Evolutionary conservation across 2,888 invertebrate genomes (phyloP).

Genomic region (Chrysodeixis includens): DNA sequence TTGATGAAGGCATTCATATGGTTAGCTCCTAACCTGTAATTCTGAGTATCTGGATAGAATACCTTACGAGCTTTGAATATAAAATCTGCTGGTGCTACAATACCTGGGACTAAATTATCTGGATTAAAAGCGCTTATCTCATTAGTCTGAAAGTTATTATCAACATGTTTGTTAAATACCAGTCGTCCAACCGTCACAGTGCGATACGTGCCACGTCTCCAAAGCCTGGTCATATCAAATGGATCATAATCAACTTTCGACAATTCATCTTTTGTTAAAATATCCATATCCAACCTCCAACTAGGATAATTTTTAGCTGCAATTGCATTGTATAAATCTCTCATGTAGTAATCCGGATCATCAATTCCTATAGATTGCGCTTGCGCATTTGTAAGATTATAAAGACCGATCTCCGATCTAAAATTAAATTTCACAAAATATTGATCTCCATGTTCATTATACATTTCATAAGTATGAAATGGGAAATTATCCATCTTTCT

Average conservation of each 20-base stretch:
- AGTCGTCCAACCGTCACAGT: constrained; percentile 72
- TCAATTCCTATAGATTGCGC: constrained; percentile 90
- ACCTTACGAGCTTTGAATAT: constrained; percentile 71
- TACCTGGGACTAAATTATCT: constrained; percentile 78
- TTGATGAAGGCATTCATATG: constrained; percentile 74
- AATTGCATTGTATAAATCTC: constrained; percentile 96
- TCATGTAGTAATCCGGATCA: constrained; percentile 95
- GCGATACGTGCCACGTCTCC: constrained; percentile 77
- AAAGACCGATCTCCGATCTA: constrained; percentile 96
- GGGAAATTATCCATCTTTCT: constrained; percentile 97
- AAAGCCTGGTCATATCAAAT: constrained; percentile 74
- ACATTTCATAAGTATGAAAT: constrained; percentile 96
- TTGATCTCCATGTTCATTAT: constrained; percentile 92
- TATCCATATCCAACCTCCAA: constrained; percentile 77
- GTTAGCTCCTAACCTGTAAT: constrained; percentile 75
- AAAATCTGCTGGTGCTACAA: constrained; percentile 73
- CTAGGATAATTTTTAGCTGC: constrained; percentile 87
- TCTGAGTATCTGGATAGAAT: constrained; percentile 73
- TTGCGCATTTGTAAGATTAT: constrained; percentile 91
- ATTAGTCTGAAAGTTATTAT: constrained; percentile 70
- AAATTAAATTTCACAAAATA: constrained; percentile 96
- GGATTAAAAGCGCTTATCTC: constrained; percentile 75
- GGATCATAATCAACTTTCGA: constrained; percentile 72
- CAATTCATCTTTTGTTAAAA: constrained; percentile 67
- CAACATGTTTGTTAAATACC: constrained; percentile 68